phyloP scores from a whole-genome alignment of 2,888 invertebrate genomes.

The Troides aeacus region DNA sequence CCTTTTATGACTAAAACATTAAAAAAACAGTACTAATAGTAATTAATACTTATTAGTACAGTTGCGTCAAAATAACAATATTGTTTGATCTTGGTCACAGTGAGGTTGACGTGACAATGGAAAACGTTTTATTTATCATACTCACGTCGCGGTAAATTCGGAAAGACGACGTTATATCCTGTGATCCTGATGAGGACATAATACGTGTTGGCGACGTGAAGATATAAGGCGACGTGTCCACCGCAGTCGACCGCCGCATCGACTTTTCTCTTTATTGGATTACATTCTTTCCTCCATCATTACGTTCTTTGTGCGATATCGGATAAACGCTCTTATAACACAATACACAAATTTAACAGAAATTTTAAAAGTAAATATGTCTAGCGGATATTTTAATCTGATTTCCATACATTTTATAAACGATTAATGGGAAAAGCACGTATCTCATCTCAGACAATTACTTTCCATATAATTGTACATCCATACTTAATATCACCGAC shows the following conservation, averaged over 20 bases:
- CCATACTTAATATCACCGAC: too few relatives aligned
- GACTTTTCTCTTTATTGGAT: constrained; percentile 4
- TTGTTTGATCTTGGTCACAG: constrained; percentile 5
- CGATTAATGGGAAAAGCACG: neutral
- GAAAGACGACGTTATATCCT: constrained; percentile 11
- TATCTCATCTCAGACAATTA: too few relatives aligned
- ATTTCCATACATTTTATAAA: neutral
- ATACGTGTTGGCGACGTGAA: constrained; percentile 12
- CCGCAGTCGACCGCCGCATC: constrained; percentile 7
- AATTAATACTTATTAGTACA: neutral
- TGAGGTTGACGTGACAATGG: constrained; percentile 14
- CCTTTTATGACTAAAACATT: too few relatives aligned
- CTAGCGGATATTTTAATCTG: neutral
- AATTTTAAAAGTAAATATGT: too few relatives aligned
- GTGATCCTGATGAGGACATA: constrained; percentile 2
- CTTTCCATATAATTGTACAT: too few relatives aligned
- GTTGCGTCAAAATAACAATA: constrained; percentile 7
- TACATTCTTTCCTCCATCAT: neutral
- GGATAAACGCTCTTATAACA: neutral
- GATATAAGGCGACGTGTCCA: constrained; percentile 14
- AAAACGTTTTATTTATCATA: constrained; percentile 26
- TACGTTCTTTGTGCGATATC: neutral
- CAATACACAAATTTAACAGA: neutral
- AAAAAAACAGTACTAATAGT: neutral
- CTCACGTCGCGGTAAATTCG: constrained; percentile 22